phyloP scores from a whole-genome alignment of 2,888 invertebrate species.

The Biston betularia region DNA sequence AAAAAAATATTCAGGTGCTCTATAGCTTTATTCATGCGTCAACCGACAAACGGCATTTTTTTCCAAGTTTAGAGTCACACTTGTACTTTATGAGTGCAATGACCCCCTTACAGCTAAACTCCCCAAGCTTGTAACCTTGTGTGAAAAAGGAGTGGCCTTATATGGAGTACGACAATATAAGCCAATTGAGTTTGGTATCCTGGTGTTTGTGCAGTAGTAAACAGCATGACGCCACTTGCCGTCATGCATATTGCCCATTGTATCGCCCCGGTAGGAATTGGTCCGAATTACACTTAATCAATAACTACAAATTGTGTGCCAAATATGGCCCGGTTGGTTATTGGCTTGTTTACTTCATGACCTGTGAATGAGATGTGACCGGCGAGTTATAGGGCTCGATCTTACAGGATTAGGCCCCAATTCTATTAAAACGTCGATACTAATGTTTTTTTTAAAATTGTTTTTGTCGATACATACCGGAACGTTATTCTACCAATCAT shows the following conservation, averaged over 20 bases:
- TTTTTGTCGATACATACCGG: too few relatives aligned
- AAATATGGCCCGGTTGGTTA: slow-evolving; percentile 17
- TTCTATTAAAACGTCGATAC: too few relatives aligned
- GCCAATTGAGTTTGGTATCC: slow-evolving; percentile 75
- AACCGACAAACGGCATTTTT: too few relatives aligned
- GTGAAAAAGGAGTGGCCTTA: slow-evolving; percentile 58
- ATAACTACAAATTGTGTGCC: slow-evolving; percentile 43
- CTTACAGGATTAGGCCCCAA: background rate
- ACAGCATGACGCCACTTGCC: slow-evolving; percentile 54
- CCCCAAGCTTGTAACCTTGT: too few relatives aligned
- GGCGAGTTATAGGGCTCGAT: background rate
- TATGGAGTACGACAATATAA: slow-evolving; percentile 68
- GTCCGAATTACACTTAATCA: slow-evolving; percentile 52
- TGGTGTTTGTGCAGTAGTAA: slow-evolving; percentile 55
- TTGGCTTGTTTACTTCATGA: slow-evolving; percentile 14
- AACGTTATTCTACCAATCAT: too few relatives aligned
- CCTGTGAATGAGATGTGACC: background rate
- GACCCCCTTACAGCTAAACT: too few relatives aligned
- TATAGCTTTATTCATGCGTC: too few relatives aligned
- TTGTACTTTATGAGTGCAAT: too few relatives aligned
- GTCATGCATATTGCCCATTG: slow-evolving; percentile 47
- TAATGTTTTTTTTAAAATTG: too few relatives aligned
- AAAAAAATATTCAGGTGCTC: too few relatives aligned
- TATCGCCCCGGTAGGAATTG: slow-evolving; percentile 51
- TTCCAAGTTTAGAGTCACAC: too few relatives aligned